These are phyloP conservation scores for Holothuria leucospilota DNA, from an alignment of 53 echinoderm and acorn worm species.

Conservation along the genomic window DNA sequence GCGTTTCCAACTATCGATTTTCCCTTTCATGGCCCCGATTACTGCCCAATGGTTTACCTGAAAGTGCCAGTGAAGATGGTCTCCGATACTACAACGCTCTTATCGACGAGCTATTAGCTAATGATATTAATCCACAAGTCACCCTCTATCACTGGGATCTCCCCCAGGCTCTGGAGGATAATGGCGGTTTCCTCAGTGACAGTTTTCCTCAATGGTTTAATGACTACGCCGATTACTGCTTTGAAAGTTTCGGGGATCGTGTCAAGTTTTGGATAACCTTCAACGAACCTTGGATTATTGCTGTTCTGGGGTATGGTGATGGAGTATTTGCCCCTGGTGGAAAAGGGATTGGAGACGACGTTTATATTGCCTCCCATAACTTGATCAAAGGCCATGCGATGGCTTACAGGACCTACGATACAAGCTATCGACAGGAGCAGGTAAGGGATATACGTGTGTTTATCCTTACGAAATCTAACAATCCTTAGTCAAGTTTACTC, in stretches of 20 bases:
- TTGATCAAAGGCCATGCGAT: constrained; percentile 87
- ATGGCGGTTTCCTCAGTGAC: constrained; percentile 84
- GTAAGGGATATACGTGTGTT: constrained; percentile 14
- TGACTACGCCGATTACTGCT: constrained; percentile 89
- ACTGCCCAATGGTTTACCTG: constrained; percentile 79
- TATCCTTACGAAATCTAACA: background rate
- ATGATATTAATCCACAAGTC: constrained; percentile 86
- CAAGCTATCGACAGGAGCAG: constrained; percentile 68
- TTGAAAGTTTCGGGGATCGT: constrained; percentile 77
- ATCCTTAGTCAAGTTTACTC: background rate
- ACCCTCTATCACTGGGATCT: constrained; percentile 95
- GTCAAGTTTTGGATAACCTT: constrained; percentile 96
- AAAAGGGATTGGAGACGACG: constrained; percentile 61
- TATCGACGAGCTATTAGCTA: constrained; percentile 78
- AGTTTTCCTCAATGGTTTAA: constrained; percentile 74
- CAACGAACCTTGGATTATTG: constrained; percentile 92
- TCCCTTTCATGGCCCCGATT: constrained; percentile 90
- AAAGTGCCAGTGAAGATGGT: constrained; percentile 72
- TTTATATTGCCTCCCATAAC: constrained; percentile 81
- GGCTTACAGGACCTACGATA: constrained; percentile 77
- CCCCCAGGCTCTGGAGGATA: constrained; percentile 85
- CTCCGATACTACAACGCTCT: constrained; percentile 87
- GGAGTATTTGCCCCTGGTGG: constrained; percentile 80
- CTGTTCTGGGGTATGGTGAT: constrained; percentile 74
- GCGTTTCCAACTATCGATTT: constrained; percentile 85